phyloP scores from a whole-genome alignment of 2,888 invertebrate species.

The Drosophila quinaria region DNA sequence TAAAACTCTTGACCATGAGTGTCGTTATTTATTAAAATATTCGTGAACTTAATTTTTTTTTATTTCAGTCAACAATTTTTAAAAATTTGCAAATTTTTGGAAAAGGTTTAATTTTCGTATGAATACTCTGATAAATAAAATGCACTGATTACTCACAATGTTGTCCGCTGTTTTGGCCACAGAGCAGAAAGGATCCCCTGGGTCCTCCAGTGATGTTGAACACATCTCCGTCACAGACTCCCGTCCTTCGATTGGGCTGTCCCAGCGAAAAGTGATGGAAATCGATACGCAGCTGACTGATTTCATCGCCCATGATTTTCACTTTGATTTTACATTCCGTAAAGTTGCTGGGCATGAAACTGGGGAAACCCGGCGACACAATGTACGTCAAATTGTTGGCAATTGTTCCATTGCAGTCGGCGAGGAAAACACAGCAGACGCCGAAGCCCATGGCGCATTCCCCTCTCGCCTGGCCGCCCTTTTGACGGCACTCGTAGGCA shows the following conservation, averaged over 20 bases:
- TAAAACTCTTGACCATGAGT: background rate
- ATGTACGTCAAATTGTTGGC: conserved; percentile 93
- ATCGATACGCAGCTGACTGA: conserved; percentile 93
- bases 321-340: conserved; percentile 90
- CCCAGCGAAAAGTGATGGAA: conserved; percentile 94
- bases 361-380: conserved; percentile 93
- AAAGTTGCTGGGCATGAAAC: conserved; percentile 89
- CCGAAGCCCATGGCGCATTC: conserved; percentile 94
- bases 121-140: background rate
- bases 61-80: too few species aligned
- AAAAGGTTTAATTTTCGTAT: too few species aligned
- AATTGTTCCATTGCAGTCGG: conserved; percentile 90
- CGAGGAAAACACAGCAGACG: conserved; percentile 93
- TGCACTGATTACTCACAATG: conserved; percentile 88
- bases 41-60: too few species aligned
- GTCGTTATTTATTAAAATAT: too few species aligned
- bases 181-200: conserved; percentile 88
- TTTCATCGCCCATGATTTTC: conserved; percentile 91
- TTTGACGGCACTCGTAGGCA: conserved; percentile 92
- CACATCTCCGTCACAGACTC: conserved; percentile 92
- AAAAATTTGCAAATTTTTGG: too few species aligned
- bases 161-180: conserved; percentile 94
- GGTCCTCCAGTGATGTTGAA: conserved; percentile 88
- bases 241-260: conserved; percentile 92
- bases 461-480: conserved; percentile 90